Evolutionary conservation across 2,888 invertebrate genomes (phyloP).

Genomic region (Andrena chrysosceles): DNA sequence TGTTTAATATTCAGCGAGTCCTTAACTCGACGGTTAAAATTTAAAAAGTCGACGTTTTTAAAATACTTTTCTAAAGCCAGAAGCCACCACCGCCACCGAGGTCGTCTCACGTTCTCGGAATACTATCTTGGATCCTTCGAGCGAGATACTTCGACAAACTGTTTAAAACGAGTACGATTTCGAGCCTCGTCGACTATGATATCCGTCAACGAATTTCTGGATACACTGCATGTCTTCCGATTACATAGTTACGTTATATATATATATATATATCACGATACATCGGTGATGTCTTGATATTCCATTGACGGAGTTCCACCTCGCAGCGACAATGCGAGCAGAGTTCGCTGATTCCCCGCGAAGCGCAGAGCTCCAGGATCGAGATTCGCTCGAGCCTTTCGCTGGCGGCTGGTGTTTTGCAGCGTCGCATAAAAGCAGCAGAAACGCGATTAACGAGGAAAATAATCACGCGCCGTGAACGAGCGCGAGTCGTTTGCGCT

Average conservation of each 20-base stretch:
- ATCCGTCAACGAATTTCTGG: not conserved
- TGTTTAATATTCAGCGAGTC: not conserved
- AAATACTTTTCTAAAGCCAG: not conserved
- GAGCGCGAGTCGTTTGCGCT: slow-evolving; percentile 28
- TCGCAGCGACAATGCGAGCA: not conserved
- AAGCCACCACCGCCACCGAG: not conserved
- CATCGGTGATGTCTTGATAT: not conserved
- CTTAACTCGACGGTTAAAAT: too few species aligned
- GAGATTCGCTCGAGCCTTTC: slow-evolving; percentile 1
- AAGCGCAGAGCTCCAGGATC: not conserved
- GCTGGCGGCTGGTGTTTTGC: slow-evolving; percentile 1
- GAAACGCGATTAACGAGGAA: slow-evolving; percentile 22
- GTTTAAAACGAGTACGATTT: slow-evolving; percentile 15
- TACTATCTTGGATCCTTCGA: not conserved
- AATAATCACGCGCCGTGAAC: slow-evolving; percentile 30
- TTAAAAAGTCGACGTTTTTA: too few species aligned
- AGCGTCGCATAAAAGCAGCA: not conserved
- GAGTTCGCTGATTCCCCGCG: not conserved
- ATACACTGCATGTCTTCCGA: not conserved
- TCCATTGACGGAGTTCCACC: not conserved
- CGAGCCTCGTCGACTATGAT: not conserved
- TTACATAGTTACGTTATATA: not conserved
- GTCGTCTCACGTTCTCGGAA: not conserved
- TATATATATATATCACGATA: not conserved
- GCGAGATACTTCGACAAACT: slow-evolving; percentile 7